Evolutionary conservation across 2,888 invertebrate species (phyloP), one percentile per base, ranked within the genome.

Genomic region (Homarus gammarus): DNA sequence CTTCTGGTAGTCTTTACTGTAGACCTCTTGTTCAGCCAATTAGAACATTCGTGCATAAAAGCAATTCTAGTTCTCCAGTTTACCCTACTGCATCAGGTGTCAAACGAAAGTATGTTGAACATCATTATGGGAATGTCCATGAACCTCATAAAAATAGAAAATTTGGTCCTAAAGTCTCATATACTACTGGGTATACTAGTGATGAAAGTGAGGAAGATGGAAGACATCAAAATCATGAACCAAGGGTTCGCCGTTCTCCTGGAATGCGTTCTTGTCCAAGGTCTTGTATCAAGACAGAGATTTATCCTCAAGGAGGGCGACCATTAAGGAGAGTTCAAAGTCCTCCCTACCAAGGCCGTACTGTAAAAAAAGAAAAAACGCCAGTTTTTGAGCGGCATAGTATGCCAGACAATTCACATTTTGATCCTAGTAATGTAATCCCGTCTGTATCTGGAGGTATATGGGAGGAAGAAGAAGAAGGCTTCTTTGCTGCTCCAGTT

Each of bases 191-290:
- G 22, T 78, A 78, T 38, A 78, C 86, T 15, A 87, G 87, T 81
- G 87, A 87, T 81, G 81, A 87, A 3, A 87, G 87, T 87, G 87
- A 87, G n/a, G 87, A 87, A 40, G 81, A 81, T 38, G 77, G 40
- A 27, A 78, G 70, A 36, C 86, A 49, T 68, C 61, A n/a, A 44
- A 81, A 64, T 40, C 36, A 56, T 81, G 40, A 56, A 38, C 22
- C 68, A 31, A 83, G 70, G 36, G 15, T 56, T 36, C 22, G 49
- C 2, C 33, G 68, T 75, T 33, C 72, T 1, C 40, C 44, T 31
- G n/a, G 64, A 18, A 81, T 81, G 61, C 40, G 40, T 8, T 10
- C 81, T 22, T 81, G 27, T 61, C 81, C 81, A 27, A 61, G 27
- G 38, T 61, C 81, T 10, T 18, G 27, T 22, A 44, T 31, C 44